Evolutionary conservation across 2,797 vertebrate genomes (phyloP).

Genomic region (Macrochelys suwanniensis): DNA sequence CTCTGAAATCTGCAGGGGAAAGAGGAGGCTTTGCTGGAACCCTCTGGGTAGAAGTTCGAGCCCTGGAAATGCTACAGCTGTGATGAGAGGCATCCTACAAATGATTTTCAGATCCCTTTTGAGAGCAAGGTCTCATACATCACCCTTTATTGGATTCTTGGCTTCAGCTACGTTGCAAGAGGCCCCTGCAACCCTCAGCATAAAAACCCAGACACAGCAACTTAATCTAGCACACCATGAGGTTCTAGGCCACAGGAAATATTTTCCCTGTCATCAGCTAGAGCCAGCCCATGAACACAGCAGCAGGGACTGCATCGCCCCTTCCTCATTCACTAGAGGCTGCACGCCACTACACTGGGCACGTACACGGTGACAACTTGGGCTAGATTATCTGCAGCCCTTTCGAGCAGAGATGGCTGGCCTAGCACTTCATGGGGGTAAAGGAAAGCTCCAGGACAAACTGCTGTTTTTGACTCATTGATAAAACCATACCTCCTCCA

Average conservation of each 20-base stretch:
- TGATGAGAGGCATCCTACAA: not conserved
- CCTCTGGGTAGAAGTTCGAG: not conserved
- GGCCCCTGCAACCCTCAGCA: not conserved
- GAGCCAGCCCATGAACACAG: not conserved
- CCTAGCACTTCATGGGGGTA: not conserved
- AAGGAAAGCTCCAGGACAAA: conserved; percentile 38
- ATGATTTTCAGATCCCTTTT: not conserved
- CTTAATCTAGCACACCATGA: not conserved
- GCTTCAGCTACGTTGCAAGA: not conserved
- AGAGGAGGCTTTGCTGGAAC: not conserved
- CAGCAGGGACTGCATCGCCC: not conserved
- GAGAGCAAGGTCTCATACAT: not conserved
- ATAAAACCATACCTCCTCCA: fast-evolving
- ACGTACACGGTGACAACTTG: not conserved
- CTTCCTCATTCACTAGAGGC: not conserved
- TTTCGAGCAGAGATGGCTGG: not conserved
- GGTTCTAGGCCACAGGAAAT: not conserved
- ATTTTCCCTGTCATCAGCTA: not conserved
- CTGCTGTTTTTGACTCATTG: not conserved
- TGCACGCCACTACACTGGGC: not conserved
- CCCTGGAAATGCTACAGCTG: not conserved
- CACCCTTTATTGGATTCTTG: not conserved
- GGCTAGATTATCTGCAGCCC: too few species aligned
- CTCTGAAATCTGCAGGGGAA: not conserved
- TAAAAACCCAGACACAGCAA: not conserved